phyloP scores from a whole-genome alignment of 2,888 invertebrate species.

The Labia minor region DNA sequence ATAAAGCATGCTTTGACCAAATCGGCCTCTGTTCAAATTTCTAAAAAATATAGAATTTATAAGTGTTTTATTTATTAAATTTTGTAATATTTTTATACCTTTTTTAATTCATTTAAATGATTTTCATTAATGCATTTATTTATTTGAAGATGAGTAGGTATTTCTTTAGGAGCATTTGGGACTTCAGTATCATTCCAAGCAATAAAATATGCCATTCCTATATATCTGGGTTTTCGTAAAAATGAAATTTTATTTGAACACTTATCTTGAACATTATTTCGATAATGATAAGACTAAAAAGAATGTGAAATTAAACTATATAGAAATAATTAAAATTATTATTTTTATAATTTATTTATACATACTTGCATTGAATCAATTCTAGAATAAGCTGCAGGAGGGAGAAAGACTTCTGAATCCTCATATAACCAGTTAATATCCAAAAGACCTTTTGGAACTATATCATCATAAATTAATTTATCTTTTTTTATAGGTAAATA shows the following conservation, averaged over 20 bases:
- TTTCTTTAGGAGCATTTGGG: slow-evolving; percentile 50
- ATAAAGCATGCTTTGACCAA: slow-evolving; percentile 73
- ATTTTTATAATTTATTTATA: slow-evolving; percentile 8
- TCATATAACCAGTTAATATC: slow-evolving; percentile 48
- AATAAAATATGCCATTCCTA: slow-evolving; percentile 48
- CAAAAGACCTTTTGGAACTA: slow-evolving; percentile 49
- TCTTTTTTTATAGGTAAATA: slow-evolving; percentile 59
- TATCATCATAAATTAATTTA: slow-evolving; percentile 47
- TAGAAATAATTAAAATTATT: too few relatives aligned
- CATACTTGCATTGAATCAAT: slow-evolving; percentile 47
- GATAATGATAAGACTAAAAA: slow-evolving; percentile 31
- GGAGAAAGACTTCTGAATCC: slow-evolving; percentile 51
- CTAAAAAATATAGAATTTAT: slow-evolving; percentile 36
- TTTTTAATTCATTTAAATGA: slow-evolving; percentile 39
- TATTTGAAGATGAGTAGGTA: slow-evolving; percentile 35
- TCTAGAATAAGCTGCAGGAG: slow-evolving; percentile 69
- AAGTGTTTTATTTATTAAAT: too few relatives aligned
- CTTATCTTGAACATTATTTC: slow-evolving; percentile 29
- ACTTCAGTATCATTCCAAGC: slow-evolving; percentile 51
- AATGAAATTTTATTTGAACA: slow-evolving; percentile 30
- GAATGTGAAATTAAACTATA: too few relatives aligned
- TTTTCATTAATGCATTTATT: slow-evolving; percentile 36
- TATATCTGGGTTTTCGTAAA: slow-evolving; percentile 43
- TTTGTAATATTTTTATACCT: slow-evolving; percentile 33
- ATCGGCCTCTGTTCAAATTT: slow-evolving; percentile 78